phyloP scores from a whole-genome alignment of 2,888 invertebrate genomes.

The Epistrophe eligans region DNA sequence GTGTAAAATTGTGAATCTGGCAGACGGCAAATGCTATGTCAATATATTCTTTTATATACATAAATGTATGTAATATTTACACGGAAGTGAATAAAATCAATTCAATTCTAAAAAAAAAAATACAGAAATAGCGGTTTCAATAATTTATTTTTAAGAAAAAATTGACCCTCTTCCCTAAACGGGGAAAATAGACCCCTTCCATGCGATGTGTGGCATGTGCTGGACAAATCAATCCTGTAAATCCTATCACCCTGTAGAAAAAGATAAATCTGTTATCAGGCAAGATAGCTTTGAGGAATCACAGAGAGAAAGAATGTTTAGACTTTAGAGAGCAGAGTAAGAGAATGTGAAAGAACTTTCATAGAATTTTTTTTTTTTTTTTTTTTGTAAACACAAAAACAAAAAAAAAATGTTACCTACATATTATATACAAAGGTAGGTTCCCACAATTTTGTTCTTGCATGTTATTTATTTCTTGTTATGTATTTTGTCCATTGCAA shows the following conservation, averaged over 20 bases:
- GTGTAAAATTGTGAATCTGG: too few species aligned
- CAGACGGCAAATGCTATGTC: too few species aligned
- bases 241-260: neutral
- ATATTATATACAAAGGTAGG: neutral
- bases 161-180: too few species aligned
- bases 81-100: too few species aligned
- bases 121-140: too few species aligned
- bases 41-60: too few species aligned
- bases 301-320: conserved; percentile 2
- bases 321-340: neutral
- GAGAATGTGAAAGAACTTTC: neutral
- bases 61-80: too few species aligned
- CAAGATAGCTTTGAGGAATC: neutral
- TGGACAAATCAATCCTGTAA: too few species aligned
- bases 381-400: neutral
- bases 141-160: too few species aligned
- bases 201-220: too few species aligned
- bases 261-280: conserved; percentile 13
- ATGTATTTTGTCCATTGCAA: neutral
- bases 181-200: too few species aligned
- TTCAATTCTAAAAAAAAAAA: too few species aligned
- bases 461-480: neutral
- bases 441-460: neutral
- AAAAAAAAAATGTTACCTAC: neutral
- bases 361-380: neutral